Conservation (phyloP, 2,888 invertebrate species). For the Synergus gifuensis region DNA sequence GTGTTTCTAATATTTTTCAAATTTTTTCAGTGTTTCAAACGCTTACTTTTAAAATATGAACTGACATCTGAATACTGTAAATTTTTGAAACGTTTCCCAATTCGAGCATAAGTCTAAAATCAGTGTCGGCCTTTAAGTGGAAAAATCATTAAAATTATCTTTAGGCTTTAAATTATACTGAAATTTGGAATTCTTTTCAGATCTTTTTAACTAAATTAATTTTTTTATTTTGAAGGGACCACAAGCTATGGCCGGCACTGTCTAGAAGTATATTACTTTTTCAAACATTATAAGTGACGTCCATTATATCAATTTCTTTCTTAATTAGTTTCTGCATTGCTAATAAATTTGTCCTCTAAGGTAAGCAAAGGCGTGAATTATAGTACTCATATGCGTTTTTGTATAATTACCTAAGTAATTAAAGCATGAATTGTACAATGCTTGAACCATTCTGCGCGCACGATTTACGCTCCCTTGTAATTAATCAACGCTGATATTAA, state of each 20-base stretch:
- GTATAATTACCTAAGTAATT: slow-evolving; percentile 35
- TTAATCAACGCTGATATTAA: slow-evolving; percentile 26
- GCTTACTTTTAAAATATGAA: not conserved
- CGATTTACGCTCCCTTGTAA: slow-evolving; percentile 23
- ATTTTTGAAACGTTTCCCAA: not conserved
- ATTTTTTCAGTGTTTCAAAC: too few species aligned
- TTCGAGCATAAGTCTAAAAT: not conserved
- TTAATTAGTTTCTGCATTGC: not conserved
- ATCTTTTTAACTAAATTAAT: too few species aligned
- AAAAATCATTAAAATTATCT: too few species aligned
- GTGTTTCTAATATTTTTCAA: too few species aligned
- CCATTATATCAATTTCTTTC: not conserved
- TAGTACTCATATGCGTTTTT: not conserved
- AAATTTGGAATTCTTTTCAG: too few species aligned
- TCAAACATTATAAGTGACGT: not conserved
- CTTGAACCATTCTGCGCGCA: slow-evolving; percentile 21
- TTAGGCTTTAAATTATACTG: too few species aligned
- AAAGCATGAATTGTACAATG: slow-evolving; percentile 17
- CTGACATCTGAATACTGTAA: not conserved
- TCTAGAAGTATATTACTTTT: too few species aligned
- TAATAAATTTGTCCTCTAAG: not conserved
- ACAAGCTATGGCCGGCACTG: too few species aligned
- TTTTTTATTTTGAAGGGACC: too few species aligned
- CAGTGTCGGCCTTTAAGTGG: not conserved
- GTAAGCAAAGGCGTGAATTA: not conserved